A percentile compares a stretch with the other conserved stretches of the same genome.
These are phyloP conservation scores for Falco naumanni DNA, from an alignment of 2,797 vertebrate genomes.

Conservation along the genomic window DNA sequence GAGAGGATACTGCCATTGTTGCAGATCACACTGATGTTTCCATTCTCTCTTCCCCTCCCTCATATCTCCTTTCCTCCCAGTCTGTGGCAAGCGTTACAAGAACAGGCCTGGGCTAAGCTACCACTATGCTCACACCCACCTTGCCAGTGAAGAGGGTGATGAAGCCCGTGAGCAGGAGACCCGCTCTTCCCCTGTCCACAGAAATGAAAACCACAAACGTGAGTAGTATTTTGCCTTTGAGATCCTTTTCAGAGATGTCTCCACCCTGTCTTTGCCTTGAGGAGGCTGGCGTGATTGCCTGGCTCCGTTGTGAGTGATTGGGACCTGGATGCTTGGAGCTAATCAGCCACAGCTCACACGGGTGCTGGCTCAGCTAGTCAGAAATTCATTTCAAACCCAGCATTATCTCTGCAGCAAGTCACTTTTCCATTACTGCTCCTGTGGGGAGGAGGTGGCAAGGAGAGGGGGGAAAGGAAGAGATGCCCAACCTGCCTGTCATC, in stretches of 20 bases:
- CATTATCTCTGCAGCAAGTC: conserved; percentile 57
- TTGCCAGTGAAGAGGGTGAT: conserved; percentile 95
- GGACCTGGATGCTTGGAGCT: conserved; percentile 44
- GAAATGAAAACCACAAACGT: conserved; percentile 94
- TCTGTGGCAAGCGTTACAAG: conserved; percentile 98
- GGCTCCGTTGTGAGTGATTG: conserved; percentile 20
- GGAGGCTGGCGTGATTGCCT: not conserved
- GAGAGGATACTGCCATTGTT: not conserved
- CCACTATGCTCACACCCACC: conserved; percentile 96
- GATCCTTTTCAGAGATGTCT: not conserved
- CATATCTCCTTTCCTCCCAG: conserved; percentile 72
- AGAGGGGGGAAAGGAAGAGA: not conserved
- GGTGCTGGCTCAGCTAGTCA: conserved; percentile 54
- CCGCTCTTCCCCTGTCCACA: conserved; percentile 84
- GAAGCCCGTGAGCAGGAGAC: conserved; percentile 90
- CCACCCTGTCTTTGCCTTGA: not conserved
- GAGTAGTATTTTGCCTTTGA: conserved; percentile 72
- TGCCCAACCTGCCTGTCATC: conserved; percentile 28
- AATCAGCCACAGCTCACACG: conserved; percentile 41
- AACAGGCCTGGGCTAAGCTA: conserved; percentile 97
- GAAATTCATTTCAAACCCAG: conserved; percentile 64
- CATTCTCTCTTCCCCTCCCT: conserved; percentile 26
- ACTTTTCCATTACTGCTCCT: conserved; percentile 52
- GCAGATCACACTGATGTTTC: conserved; percentile 29
- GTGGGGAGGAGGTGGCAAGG: conserved; percentile 40